These are phyloP conservation scores for Tapera naevia DNA, from an alignment of 2,797 vertebrate species.

Conservation along the genomic window DNA sequence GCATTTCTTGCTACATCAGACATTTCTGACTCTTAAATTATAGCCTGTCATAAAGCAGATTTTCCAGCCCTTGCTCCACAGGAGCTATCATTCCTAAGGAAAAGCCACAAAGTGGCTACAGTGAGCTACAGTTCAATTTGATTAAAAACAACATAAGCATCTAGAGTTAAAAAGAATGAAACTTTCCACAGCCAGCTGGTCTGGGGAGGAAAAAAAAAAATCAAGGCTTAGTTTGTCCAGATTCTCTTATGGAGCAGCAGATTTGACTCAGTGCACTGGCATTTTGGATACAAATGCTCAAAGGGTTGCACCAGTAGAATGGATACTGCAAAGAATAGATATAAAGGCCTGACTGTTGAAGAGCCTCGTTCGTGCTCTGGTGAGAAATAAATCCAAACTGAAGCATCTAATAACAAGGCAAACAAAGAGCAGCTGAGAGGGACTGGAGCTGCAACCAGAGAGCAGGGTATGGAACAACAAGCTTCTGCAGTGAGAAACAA, in stretches of 20 bases:
- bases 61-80: slow-evolving; percentile 27
- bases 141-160: slow-evolving; percentile 14
- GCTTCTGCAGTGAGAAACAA: slow-evolving; percentile 36
- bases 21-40: slow-evolving; percentile 42
- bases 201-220: not conserved
- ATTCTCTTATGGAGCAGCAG: slow-evolving; percentile 12
- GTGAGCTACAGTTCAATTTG: not conserved
- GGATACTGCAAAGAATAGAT: not conserved
- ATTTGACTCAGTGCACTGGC: slow-evolving; percentile 11
- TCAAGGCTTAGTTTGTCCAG: slow-evolving; percentile 20
- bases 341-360: slow-evolving; percentile 31
- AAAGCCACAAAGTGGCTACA: slow-evolving; percentile 29
- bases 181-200: slow-evolving; percentile 38
- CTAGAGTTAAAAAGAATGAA: not conserved
- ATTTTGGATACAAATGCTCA: slow-evolving; percentile 44
- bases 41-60: not conserved
- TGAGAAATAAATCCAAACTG: not conserved
- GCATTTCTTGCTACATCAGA: slow-evolving; percentile 35
- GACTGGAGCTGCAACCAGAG: not conserved
- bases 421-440: slow-evolving; percentile 40
- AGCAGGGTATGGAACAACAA: not conserved
- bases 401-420: not conserved
- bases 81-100: slow-evolving; percentile 6
- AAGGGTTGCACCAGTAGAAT: not conserved
- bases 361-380: not conserved